Evolutionary conservation across 2,888 invertebrate species (phyloP).

Genomic region (Elmis aenea): DNA sequence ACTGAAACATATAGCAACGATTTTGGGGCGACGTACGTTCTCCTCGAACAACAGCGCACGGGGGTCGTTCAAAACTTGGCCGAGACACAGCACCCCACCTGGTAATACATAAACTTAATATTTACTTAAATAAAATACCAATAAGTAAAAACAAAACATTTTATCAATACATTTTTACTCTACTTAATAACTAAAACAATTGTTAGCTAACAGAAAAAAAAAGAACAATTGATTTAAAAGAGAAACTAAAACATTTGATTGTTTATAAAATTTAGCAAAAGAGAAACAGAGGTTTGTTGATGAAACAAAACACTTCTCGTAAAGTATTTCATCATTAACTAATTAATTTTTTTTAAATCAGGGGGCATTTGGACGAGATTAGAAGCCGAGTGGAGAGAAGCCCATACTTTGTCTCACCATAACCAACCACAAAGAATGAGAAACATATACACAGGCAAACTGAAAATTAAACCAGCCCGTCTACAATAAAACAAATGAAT

Average conservation of each 20-base stretch:
- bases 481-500: too few relatives aligned
- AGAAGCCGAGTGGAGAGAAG: conserved; percentile 74
- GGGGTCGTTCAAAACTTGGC: conserved; percentile 40
- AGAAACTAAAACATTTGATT: too few relatives aligned
- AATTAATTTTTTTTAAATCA: conserved; percentile 33
- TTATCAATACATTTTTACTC: too few relatives aligned
- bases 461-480: conserved; percentile 4
- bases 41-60: conserved; percentile 13
- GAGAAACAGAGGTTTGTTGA: too few relatives aligned
- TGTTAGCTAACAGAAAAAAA: too few relatives aligned
- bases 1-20: conserved; percentile 60
- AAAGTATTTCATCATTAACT: too few relatives aligned
- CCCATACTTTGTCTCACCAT: conserved; percentile 8
- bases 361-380: conserved; percentile 73
- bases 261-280: too few relatives aligned
- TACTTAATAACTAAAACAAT: too few relatives aligned
- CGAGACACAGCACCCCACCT: conserved; percentile 35
- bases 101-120: conserved; percentile 28
- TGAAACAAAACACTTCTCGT: too few relatives aligned
- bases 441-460: conserved; percentile 9
- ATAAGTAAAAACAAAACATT: too few relatives aligned
- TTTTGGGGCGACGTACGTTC: conserved; percentile 51
- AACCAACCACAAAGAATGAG: conserved; percentile 7
- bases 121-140: too few relatives aligned
- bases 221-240: too few relatives aligned